Base-by-base conservation (phyloP, 2,888 invertebrate species). In the Odontocolon sp. region DNA sequence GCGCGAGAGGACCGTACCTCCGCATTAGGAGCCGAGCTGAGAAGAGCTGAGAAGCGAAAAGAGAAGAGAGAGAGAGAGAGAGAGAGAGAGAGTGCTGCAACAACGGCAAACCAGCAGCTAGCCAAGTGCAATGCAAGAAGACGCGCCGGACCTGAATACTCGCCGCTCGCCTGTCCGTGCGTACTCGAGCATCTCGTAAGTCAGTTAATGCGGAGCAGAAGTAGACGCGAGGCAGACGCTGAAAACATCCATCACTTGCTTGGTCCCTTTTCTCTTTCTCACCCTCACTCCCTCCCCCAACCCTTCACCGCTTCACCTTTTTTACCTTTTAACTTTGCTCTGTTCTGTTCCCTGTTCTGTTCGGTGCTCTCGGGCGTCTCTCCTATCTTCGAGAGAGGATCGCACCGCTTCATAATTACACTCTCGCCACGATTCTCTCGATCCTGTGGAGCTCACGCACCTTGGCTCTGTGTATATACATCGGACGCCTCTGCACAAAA, bases 201-300 rank as follows among this genome's bases (percentile, higher is more conserved):
- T 84, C 86, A 85, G 87, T 87, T 77, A 89, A 89, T 88, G 87
- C 89, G 84, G 87, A 87, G 87, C 88, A 70, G 66, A 70, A 69
- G 78, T 75, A 89, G 89, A 89, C 89, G 86, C 87, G 85, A 81
- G 86, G 84, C 87, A 89, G 88, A 90, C 90, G 88, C 84, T 89
- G 89, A 89, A 90, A 90, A 88, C 90, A 90, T 90, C 90, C 90
- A 90, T 90, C 90, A 90, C 88, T 84, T 85, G 83, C 42, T 26
- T 9, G 23, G 82, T 83, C 81, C 82, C 83, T 81, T 80, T 86
- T 33, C 21, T 18, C 33, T 47, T 21, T 28, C 42, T 61, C 33
- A 9, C 36, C 18, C 56, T 11, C 36, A 9, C 2, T 4, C 26
- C 18, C 18, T 14, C 11, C 33, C 18, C 4, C 54, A 9, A 47